Evolutionary conservation across 2,888 invertebrate genomes (phyloP).

Genomic region (Arctia plantaginis): DNA sequence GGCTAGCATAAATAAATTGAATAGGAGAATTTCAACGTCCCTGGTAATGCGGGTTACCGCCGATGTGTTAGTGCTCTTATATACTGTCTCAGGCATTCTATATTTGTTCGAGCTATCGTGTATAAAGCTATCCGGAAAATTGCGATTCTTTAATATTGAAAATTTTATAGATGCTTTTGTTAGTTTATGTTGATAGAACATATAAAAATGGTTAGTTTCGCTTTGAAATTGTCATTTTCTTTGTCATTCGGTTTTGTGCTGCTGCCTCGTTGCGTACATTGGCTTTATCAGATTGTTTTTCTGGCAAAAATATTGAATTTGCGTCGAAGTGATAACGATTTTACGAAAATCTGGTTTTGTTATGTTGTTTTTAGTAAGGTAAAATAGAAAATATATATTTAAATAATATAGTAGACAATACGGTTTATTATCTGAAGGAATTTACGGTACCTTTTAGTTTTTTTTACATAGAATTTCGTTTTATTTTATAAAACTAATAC

Average conservation of each 20-base stretch:
- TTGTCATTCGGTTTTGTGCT: not conserved
- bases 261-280: not conserved
- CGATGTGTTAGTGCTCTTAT: slow-evolving; percentile 25
- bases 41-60: slow-evolving; percentile 30
- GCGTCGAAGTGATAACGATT: not conserved
- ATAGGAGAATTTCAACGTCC: slow-evolving; percentile 50
- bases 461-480: too few species aligned
- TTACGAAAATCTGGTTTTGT: not conserved
- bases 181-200: slow-evolving; percentile 15
- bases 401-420: not conserved
- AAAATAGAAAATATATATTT: not conserved
- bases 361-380: not conserved
- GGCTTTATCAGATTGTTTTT: not conserved
- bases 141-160: slow-evolving; percentile 24
- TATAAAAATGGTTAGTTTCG: slow-evolving; percentile 10
- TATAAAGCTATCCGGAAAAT: slow-evolving; percentile 29
- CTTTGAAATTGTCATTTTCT: slow-evolving; percentile 12
- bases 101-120: slow-evolving; percentile 20
- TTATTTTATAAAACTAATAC: too few species aligned
- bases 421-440: not conserved
- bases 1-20: slow-evolving; percentile 49
- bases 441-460: not conserved
- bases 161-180: slow-evolving; percentile 29
- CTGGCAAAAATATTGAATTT: not conserved
- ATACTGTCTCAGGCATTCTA: slow-evolving; percentile 21